These are phyloP conservation scores for Protophormia terraenovae DNA, from an alignment of 2,888 invertebrate genomes.

Conservation along the genomic window DNA sequence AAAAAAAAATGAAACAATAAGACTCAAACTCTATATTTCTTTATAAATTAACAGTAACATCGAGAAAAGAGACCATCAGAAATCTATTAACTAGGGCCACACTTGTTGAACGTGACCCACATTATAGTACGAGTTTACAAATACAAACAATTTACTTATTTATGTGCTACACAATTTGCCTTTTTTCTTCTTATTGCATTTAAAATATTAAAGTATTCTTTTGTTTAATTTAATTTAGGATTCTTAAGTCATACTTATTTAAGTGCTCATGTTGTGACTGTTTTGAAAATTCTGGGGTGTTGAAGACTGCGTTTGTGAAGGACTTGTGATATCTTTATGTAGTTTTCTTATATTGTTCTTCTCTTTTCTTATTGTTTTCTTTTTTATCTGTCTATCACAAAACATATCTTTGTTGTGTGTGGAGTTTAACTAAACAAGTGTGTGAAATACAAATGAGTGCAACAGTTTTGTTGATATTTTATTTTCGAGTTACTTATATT, in stretches of 20 bases:
- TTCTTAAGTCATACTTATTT: conserved; percentile 24
- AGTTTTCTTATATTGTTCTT: too few relatives aligned
- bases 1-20: conserved; percentile 1
- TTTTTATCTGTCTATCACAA: not conserved
- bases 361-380: too few relatives aligned
- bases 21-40: conserved; percentile 45
- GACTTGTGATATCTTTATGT: conserved; percentile 40
- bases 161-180: not conserved
- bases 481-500: not conserved
- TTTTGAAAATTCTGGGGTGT: conserved; percentile 12
- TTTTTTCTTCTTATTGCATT: not conserved
- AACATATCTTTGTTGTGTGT: not conserved
- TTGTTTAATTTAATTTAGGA: conserved; percentile 34
- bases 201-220: not conserved
- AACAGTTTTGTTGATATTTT: not conserved
- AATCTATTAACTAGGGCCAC: conserved; percentile 68
- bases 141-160: not conserved
- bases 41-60: conserved; percentile 60
- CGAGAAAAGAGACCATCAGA: conserved; percentile 10
- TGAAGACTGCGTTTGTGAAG: conserved; percentile 28
- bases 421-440: conserved; percentile 15
- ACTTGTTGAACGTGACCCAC: conserved; percentile 71
- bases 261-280: not conserved
- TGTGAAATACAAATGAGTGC: conserved; percentile 45
- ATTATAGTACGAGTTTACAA: conserved; percentile 50